Evolutionary conservation across 1,140 invertebrate species (phyloP), one percentile per base, ranked within the genome.

Genomic region (Belonocnema kinseyi): DNA sequence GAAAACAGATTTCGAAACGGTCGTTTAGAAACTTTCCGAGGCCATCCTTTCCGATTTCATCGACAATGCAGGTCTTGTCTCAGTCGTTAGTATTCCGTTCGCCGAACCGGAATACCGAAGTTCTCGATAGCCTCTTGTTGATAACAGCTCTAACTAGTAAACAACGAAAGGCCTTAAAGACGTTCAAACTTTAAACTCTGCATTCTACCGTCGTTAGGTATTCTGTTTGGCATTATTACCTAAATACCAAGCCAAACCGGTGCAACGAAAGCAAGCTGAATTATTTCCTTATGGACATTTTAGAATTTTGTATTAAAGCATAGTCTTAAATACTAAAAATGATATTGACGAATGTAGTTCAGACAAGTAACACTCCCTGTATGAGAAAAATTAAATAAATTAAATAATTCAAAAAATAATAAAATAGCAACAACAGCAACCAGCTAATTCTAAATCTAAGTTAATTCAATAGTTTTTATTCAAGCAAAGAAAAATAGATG

Each of bases 31-130:
- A 66, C 58, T 66, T 66, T 66, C 58, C 58, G 3, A 33, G 26
- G 33, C 21, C 21, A 66, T 66, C 58, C 58, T 66, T 66, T 66
- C 58, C 58, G 58, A 66, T 66, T 66, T 66, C 58, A 66, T 66
- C 58, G 26, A 66, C 58, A 66, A 66, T 66, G 58, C 58, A 3
- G 58, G 58, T 66, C 58, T 33, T 66, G 58, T 66, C 58, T 66
- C 26, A 66, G 58, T 66, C 58, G 58, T 66, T 66, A 66, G 58
- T 66, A 66, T 66, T 66, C 58, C 58, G n/a, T 66, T 66, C 58
- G 58, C 58, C 58, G 26, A 66, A 66, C 21, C 58, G 58, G 58
- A 66, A 66, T n/a, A 66, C 58, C 26, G 19, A 66, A 66, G 21
- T 66, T 66, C 26, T 40, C 58, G 58, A 66, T 66, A 66, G 58